A percentile compares a stretch with the other conserved stretches of the same genome.
These are phyloP conservation scores for Probaryconus sp. DNA, from an alignment of 1,140 invertebrate species.

Conservation along the genomic window DNA sequence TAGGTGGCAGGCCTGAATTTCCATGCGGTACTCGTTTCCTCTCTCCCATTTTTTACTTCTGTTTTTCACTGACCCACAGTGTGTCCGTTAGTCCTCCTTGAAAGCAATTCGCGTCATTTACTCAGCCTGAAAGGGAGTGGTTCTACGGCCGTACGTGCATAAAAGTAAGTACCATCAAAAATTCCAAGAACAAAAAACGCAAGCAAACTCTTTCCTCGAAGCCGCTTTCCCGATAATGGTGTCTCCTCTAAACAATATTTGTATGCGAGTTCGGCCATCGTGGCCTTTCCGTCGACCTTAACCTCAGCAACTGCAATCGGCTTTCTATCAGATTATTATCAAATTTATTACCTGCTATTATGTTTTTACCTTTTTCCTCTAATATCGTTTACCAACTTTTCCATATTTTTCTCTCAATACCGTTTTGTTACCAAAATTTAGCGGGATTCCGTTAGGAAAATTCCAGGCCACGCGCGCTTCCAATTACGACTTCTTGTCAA, in stretches of 20 bases:
- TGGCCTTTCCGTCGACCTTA: conserved; percentile 68
- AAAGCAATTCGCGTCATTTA: conserved; percentile 62
- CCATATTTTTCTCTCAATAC: no score
- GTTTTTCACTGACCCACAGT: conserved; percentile 68
- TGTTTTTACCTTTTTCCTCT: no score
- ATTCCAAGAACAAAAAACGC: no score
- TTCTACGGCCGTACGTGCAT: conserved; percentile 72
- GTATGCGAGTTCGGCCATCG: conserved; percentile 66
- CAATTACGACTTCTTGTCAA: conserved; percentile 12
- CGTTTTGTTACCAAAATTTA: not conserved
- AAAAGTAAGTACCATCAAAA: conserved; percentile 73
- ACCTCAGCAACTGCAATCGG: conserved; percentile 62
- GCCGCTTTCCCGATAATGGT: not conserved
- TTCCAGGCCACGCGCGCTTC: not conserved
- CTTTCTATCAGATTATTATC: conserved; percentile 12
- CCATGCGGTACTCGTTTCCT: conserved; percentile 43
- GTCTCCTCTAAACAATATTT: conserved; percentile 10
- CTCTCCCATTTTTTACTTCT: conserved; percentile 62
- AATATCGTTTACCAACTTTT: no score
- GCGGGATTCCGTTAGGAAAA: not conserved
- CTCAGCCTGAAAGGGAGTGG: conserved; percentile 65
- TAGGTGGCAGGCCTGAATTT: conserved; percentile 22
- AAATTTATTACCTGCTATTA: not conserved
- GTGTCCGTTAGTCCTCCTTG: conserved; percentile 69
- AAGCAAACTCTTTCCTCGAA: not conserved